These are phyloP conservation scores for Oryzias melastigma DNA, from an alignment of 2,113 vertebrate species.

Conservation along the genomic window DNA sequence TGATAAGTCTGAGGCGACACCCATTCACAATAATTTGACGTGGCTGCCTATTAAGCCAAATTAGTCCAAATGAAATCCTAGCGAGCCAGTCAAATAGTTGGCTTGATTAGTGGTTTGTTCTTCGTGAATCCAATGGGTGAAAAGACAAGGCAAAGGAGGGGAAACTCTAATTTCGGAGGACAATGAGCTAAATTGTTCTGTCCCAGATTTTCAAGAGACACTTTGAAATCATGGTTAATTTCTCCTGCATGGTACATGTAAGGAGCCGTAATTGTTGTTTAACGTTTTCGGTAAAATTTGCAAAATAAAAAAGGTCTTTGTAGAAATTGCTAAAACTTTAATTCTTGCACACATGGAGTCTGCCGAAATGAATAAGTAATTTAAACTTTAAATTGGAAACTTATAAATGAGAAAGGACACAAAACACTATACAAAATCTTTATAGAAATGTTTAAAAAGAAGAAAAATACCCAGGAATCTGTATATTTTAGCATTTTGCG, in stretches of 20 bases:
- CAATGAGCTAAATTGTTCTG: constrained; percentile 67
- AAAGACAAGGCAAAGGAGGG: constrained; percentile 47
- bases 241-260: constrained; percentile 58
- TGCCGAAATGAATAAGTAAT: no score
- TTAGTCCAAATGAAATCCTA: constrained; percentile 55
- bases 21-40: constrained; percentile 43
- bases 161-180: constrained; percentile 64
- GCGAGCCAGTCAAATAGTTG: constrained; percentile 57
- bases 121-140: constrained; percentile 46
- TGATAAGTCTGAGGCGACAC: constrained; percentile 34
- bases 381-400: no score
- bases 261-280: constrained; percentile 38
- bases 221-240: constrained; percentile 73
- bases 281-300: constrained; percentile 25
- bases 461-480: no score
- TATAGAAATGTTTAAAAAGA: no score
- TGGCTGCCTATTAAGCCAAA: constrained; percentile 52
- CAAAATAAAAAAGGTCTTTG: constrained; percentile 30
- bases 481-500: no score
- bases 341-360: background rate
- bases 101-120: constrained; percentile 56
- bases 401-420: no score
- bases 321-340: constrained; percentile 22
- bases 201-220: constrained; percentile 75
- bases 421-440: no score